Base-by-base conservation (phyloP, 2,888 invertebrate genomes). In the Papilio demoleus region DNA sequence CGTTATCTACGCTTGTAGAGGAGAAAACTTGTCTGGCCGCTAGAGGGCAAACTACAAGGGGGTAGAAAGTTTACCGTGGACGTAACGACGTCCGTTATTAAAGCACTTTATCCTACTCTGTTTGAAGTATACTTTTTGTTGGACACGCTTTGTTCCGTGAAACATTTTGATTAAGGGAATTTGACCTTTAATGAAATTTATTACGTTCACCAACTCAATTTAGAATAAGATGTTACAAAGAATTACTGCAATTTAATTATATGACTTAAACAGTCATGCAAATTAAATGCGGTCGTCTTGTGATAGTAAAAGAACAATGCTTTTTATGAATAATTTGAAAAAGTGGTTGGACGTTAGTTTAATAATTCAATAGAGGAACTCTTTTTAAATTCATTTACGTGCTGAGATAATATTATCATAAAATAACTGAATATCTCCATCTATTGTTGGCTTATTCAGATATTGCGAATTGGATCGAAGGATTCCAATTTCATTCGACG, bases 21-120 rank as follows among this genome's bases (percentile, higher is more conserved):
- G 50, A 67, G 67, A 61, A 60, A 60, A 60, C 47, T 67, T 50
- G 19, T 14, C 31, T 63, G 11, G 19, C 19, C 47, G 47, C 45
- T 19, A 31, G 31, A 27, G 42, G 34, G 67, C 61, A 38, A n/a
- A 60, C n/a, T 27, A 56, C 40, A 42, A 40, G n/a, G 31, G 3
- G 4, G 40, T 27, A 22, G 34, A 42, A 67, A 62, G 53, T 67
- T 67, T 56, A 42, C 34, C 42, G 34, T 56, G 4, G 24, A 42
- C 53, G 11, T 65, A 31, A 66, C 59, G 59, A 59, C 31, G 42
- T 2, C 17, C 63, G 42, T 47, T 66, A 66, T 66, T 60, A 38
- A 47, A 38, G 27, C 47, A 38, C 60, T 67, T 56, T 63, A 68
- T 63, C 45, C 67, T 58, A 17, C 58, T 68, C 63, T 34, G 36